A percentile compares a stretch with the other conserved stretches of the same genome.
Conservation (phyloP, 1,140 invertebrate genomes). For the Popillia japonica region DNA sequence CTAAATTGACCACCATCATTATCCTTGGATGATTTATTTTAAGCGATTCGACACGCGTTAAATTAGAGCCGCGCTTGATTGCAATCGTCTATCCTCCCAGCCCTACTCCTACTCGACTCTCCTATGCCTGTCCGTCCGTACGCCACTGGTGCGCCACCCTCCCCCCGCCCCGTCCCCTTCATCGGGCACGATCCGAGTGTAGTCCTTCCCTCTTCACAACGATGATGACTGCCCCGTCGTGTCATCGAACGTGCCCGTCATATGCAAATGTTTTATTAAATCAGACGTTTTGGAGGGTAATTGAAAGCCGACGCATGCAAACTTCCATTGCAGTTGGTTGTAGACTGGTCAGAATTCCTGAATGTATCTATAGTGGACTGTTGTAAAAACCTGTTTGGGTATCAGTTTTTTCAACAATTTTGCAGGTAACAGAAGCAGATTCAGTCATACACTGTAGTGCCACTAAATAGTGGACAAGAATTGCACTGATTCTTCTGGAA, state of each 20-base stretch:
- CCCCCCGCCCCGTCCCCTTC: conserved; percentile 7
- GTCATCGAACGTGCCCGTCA: conserved; percentile 36
- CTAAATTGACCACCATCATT: conserved; percentile 60
- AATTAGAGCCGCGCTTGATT: conserved; percentile 48
- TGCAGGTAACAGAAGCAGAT: too few species aligned
- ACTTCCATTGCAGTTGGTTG: conserved; percentile 13
- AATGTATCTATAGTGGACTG: too few species aligned
- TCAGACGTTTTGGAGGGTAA: conserved; percentile 34
- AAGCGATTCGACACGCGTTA: too few species aligned
- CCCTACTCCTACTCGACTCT: too few species aligned
- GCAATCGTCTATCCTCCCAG: conserved; percentile 20
- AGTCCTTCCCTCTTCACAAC: neutral
- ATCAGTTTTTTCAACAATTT: too few species aligned
- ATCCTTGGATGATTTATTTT: too few species aligned
- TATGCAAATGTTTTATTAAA: conserved; percentile 40
- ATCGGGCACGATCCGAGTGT: conserved; percentile 3
- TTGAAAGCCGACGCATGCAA: conserved; percentile 33
- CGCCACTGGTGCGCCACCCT: conserved; percentile 10
- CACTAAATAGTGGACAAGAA: too few species aligned
- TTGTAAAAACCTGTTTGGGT: too few species aligned
- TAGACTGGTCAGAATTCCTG: too few species aligned
- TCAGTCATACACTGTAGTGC: too few species aligned
- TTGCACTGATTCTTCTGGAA: too few species aligned
- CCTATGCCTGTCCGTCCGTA: too few species aligned
- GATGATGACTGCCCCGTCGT: conserved; percentile 34